Percentiles rank a stretch among this genome's conserved stretches.
Evolutionary conservation across 2,797 vertebrate species (phyloP).

Genomic region (Anas acuta): DNA sequence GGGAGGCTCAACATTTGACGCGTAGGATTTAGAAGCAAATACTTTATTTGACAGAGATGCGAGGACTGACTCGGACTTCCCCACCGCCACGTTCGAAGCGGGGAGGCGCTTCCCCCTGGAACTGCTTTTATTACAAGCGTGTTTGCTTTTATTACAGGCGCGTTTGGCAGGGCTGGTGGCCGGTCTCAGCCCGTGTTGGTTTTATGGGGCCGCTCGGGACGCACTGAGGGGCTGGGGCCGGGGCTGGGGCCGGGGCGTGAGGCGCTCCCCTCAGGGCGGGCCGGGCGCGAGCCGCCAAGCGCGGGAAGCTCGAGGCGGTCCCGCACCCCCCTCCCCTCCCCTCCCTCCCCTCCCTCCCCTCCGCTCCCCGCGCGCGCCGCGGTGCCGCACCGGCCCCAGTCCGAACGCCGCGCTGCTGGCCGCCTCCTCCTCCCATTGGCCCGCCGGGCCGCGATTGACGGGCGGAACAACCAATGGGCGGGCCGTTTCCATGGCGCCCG

Average conservation of each 20-base stretch:
- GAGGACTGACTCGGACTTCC: neutral
- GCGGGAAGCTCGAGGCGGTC: too few species aligned
- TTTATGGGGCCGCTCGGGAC: neutral
- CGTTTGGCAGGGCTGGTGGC: neutral
- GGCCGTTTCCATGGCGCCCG: conserved; percentile 41
- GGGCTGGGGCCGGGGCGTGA: too few species aligned
- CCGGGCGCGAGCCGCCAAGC: too few species aligned
- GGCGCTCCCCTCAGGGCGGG: too few species aligned
- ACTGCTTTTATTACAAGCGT: too few species aligned
- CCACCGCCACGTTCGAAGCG: neutral
- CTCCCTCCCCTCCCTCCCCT: neutral
- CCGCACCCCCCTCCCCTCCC: neutral
- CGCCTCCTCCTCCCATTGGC: conserved; percentile 37
- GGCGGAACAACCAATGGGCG: conserved; percentile 38
- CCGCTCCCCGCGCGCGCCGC: neutral
- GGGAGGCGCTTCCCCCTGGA: neutral
- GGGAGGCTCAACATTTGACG: neutral
- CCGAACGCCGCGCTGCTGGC: conserved; percentile 72
- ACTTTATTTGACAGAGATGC: neutral
- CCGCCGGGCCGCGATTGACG: conserved; percentile 46
- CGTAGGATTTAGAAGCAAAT: neutral
- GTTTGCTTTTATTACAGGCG: neutral
- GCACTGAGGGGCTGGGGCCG: too few species aligned
- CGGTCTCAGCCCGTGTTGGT: neutral
- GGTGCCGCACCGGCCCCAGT: conserved; percentile 43